These are phyloP conservation scores for Tenebrosternarchus preto DNA, from an alignment of 2,113 vertebrate species.

Conservation along the genomic window DNA sequence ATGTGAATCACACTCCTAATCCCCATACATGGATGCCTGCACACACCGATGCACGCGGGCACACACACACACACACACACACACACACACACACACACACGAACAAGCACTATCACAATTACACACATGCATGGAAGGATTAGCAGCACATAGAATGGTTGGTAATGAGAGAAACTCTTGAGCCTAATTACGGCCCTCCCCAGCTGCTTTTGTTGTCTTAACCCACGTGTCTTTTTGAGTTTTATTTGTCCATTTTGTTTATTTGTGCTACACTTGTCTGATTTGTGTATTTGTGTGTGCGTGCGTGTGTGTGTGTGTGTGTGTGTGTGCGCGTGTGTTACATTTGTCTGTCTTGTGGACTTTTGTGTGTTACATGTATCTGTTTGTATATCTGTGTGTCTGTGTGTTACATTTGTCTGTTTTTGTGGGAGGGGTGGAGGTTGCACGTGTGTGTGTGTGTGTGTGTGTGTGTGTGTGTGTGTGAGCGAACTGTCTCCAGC, in stretches of 20 bases:
- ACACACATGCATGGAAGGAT: slow-evolving; percentile 24
- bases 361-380: not conserved
- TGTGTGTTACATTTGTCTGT: slow-evolving; percentile 8
- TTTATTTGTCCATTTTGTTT: no score
- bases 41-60: not conserved
- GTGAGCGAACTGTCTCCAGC: slow-evolving; percentile 30
- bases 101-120: no score
- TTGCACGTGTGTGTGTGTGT: slow-evolving; percentile 23
- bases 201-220: slow-evolving; percentile 38
- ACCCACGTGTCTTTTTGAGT: no score
- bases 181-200: slow-evolving; percentile 50
- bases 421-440: not conserved
- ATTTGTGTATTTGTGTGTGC: not conserved
- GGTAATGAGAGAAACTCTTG: slow-evolving; percentile 49
- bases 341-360: not conserved
- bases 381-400: slow-evolving; percentile 5
- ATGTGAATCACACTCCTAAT: not conserved
- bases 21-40: not conserved
- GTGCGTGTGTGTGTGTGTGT: slow-evolving; percentile 40
- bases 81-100: no score
- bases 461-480: no score
- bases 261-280: not conserved
- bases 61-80: not conserved
- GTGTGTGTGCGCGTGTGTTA: not conserved
- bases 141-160: slow-evolving; percentile 40